phyloP scores from a whole-genome alignment of 2,113 vertebrate genomes.

The Epinephelus lanceolatus region DNA sequence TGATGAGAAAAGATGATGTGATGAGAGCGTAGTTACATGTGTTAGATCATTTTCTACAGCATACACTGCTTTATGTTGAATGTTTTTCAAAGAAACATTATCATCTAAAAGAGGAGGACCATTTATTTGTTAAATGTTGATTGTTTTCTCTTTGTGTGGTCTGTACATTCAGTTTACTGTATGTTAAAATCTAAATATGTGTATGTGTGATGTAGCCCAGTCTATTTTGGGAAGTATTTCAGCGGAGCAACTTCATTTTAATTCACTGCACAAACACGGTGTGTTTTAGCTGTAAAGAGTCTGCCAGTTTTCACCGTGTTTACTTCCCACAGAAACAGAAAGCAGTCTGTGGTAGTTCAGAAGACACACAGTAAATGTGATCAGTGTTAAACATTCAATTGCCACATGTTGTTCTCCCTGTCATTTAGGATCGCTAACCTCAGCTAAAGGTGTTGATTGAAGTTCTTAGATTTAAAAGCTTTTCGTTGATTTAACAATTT shows the following conservation, averaged over 20 bases:
- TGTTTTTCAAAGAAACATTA: not conserved
- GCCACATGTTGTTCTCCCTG: constrained; percentile 1
- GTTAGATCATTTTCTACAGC: not conserved
- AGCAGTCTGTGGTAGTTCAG: constrained; percentile 18
- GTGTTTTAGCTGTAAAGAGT: constrained; percentile 52
- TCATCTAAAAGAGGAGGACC: not conserved
- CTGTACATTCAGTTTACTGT: constrained; percentile 16
- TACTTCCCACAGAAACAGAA: constrained; percentile 46
- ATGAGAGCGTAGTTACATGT: not conserved
- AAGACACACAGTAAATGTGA: constrained; percentile 44
- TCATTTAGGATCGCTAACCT: constrained; percentile 40
- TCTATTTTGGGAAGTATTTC: constrained; percentile 52
- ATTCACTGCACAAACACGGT: constrained; percentile 48
- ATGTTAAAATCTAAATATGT: constrained; percentile 31
- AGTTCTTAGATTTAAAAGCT: constrained; percentile 7
- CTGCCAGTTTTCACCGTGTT: constrained; percentile 42
- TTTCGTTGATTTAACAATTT: not conserved
- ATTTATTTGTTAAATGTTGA: not conserved
- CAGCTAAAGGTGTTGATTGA: not conserved
- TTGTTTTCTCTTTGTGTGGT: not conserved
- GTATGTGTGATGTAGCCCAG: not conserved
- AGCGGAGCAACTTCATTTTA: constrained; percentile 51
- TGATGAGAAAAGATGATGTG: not conserved
- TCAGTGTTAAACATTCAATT: constrained; percentile 44
- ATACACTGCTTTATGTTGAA: not conserved